Base-by-base conservation (phyloP, 1,140 invertebrate genomes). In the Penaeus vannamei region DNA sequence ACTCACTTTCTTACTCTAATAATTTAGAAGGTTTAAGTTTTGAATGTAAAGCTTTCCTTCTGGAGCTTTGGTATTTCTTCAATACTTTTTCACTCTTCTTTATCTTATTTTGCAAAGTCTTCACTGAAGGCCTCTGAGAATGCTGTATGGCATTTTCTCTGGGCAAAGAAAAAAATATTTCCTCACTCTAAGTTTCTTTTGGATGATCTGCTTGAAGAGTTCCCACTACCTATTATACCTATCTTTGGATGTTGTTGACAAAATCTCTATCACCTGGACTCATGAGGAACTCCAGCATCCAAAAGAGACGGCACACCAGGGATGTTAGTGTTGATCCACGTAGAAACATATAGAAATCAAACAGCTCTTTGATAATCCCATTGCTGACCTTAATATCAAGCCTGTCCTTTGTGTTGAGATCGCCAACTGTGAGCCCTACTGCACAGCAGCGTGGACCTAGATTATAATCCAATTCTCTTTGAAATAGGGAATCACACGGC, bases 301-400 rank as follows among this genome's bases (percentile, higher is more conserved):
- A 59, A n/a, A 89, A 84, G 17, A 89, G 59, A 36, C 72, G 76
- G 42, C 79, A 32, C 42, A 82, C 87, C 69, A 89, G 61, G 3
- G 87, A 77, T 1, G 87, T 89, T 69, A 83, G 84, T 14, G 69
- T 83, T 20, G 81, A 81, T 19, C 76, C 76, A 19, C 81, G 29
- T n/a, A n/a, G n/a, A 42, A 72, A 84, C 4, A 64, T 26, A 61
- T 89, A 89, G 12, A 89, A 89, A n/a, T 89, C 60, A 22, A 83
- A 36, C 20, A 89, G 82, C n/a, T 89, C 87, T 60, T 79, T 76
- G 4, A 89, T 29, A 59, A 84, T 84, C 20, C 87, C 87, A 62
- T n/a, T 19, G 8, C 81, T 89, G 36, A 89, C 46, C 19, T 61
- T 59, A 12, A 77, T 20, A 46, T 84, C 61, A 46, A 76, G 76